phyloP scores from a whole-genome alignment of 2,888 invertebrate species.

The Auanema sp. region DNA sequence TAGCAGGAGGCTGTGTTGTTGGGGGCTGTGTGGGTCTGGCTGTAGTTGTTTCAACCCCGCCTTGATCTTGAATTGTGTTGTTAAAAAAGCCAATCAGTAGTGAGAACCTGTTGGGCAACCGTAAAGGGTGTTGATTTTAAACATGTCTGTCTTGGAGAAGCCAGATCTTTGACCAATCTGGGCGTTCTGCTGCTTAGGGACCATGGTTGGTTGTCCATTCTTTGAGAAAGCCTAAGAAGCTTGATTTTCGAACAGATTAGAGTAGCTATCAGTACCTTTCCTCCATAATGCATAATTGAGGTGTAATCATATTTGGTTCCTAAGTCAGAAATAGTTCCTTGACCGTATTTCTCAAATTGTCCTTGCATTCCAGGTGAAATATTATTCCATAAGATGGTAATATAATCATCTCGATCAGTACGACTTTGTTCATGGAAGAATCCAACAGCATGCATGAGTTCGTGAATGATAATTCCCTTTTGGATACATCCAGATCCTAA shows the following conservation, averaged over 20 bases:
- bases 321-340: conserved; percentile 57
- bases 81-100: neutral
- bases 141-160: conserved; percentile 58
- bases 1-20: conserved; percentile 13
- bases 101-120: conserved; percentile 49
- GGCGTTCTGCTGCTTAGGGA: conserved; percentile 54
- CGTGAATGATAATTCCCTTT: conserved; percentile 63
- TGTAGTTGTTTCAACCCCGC: conserved; percentile 10
- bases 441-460: conserved; percentile 63
- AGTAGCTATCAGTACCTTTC: conserved; percentile 21
- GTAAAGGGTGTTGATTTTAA: conserved; percentile 62
- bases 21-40: conserved; percentile 16
- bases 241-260: neutral
- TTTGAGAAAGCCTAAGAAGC: conserved; percentile 49
- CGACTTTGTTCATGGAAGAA: conserved; percentile 61
- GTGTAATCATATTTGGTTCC: conserved; percentile 61
- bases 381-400: conserved; percentile 62
- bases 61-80: neutral
- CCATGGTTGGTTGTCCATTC: conserved; percentile 62
- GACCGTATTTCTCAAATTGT: conserved; percentile 63
- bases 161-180: conserved; percentile 61
- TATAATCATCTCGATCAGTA: conserved; percentile 57
- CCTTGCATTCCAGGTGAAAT: conserved; percentile 62
- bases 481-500: conserved; percentile 63
- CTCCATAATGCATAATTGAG: conserved; percentile 63